Conservation (phyloP, 2,113 vertebrate genomes). For the Theristicus caerulescens region DNA sequence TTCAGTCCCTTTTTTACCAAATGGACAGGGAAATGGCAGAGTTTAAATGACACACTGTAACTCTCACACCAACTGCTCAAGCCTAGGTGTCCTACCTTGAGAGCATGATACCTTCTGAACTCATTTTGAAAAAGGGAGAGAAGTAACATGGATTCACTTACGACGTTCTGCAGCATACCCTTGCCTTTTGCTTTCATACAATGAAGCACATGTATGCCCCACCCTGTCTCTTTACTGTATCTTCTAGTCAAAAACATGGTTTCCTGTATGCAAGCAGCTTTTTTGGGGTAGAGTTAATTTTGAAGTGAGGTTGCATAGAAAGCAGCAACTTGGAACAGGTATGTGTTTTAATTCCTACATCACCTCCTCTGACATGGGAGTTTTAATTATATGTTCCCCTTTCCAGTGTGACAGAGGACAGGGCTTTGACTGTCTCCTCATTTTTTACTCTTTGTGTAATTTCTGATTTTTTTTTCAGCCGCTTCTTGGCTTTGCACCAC, state of each 20-base stretch:
- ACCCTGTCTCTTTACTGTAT: conserved; percentile 27
- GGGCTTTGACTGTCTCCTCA: background rate
- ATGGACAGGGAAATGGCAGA: background rate
- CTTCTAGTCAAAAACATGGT: conserved; percentile 19
- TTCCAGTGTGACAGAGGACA: background rate
- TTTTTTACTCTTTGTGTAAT: background rate
- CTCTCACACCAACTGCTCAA: background rate
- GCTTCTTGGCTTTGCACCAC: conserved; percentile 1
- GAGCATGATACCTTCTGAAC: background rate
- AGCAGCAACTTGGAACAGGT: background rate
- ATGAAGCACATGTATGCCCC: conserved; percentile 6
- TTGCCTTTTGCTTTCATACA: background rate
- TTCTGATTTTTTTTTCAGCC: background rate
- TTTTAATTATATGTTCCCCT: background rate
- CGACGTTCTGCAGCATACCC: background rate
- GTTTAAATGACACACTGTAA: background rate
- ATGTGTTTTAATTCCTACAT: background rate
- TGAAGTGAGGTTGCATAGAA: background rate
- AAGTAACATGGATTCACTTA: background rate
- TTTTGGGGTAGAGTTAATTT: background rate
- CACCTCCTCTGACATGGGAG: background rate
- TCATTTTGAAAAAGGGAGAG: background rate
- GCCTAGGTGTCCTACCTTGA: background rate
- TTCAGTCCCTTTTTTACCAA: background rate
- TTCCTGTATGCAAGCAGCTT: conserved; percentile 51